Evolutionary conservation across 37 sponge, comb jelly and placozoan species (phyloP), one percentile per base, ranked within the genome.

Genomic region (Beroe ovata): DNA sequence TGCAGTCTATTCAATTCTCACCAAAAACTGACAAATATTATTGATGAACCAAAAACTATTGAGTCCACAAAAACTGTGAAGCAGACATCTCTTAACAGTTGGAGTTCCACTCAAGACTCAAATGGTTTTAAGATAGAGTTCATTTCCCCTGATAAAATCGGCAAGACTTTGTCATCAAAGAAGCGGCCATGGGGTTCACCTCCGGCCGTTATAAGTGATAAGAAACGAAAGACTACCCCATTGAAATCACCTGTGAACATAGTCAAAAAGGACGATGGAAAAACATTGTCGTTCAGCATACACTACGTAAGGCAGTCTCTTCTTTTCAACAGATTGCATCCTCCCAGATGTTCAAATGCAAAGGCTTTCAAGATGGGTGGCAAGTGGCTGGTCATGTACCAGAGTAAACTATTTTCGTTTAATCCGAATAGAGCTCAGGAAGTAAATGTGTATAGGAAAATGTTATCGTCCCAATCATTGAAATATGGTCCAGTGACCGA

Each of bases 341-440:
- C 29, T 6, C 18, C 36, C 1, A 47, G 54, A 11, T 47, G 54
- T 47, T 66, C 69, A 2, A 29, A 4, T 32, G 1, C 35, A 33
- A 66, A 66, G 34, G 69, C 69, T 4, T 33, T 66, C 18, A 66
- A 26, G 36, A 1, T 66, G 4, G 36, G 16, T 18, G 16, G 30
- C 1, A 30, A 66, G 35, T 66, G 69, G 69, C 1, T 66, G 14
- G 35, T 66, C 16, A 4, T 66, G 35, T 66, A 18, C 32, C 18
- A 66, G 16, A 30, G 34, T 16, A 66, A 66, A 18, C 2, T 66
- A 25, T 42, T 77, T 39, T 33, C 54, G 1, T 77, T 77, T 25
- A 77, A 77, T 25, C 84, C 84, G 14, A 39, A 22, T 8, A 38
- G 84, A 40, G 84, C 84, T 21, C 84, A 77, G 54, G 84, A 77